Base-by-base conservation (phyloP, 2,888 invertebrate genomes). In the Linnaemya tessellans region DNA sequence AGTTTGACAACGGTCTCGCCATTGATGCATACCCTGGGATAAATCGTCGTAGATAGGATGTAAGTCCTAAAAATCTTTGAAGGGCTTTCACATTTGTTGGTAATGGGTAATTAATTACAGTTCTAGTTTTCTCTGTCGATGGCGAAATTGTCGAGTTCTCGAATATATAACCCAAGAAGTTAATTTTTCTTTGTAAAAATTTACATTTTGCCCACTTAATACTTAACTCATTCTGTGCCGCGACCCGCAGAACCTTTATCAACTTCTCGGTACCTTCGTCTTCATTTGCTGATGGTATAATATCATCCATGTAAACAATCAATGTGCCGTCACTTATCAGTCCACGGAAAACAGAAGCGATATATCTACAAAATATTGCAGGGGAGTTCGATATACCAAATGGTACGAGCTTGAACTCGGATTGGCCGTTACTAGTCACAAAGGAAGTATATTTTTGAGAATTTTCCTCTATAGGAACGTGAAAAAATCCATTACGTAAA, bases 401-500 rank as follows among this genome's bases (percentile, higher is more conserved):
- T n/a, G n/a, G n/a, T n/a, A n/a, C n/a, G n/a, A n/a, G n/a, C n/a
- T n/a, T n/a, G n/a, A n/a, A n/a, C n/a, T n/a, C n/a, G n/a, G n/a
- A n/a, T n/a, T n/a, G n/a, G n/a, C n/a, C n/a, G n/a, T n/a, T n/a
- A n/a, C n/a, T n/a, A n/a, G n/a, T n/a, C n/a, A n/a, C n/a, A n/a
- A n/a, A n/a, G n/a, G n/a, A n/a, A n/a, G n/a, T n/a, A n/a, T n/a
- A n/a, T n/a, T n/a, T n/a, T n/a, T 78, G 65, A 0, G 88, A 89
- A 9, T 84, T 74, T 22, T 70, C 51, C 0, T 87, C 87, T 8
- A 89, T 77, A 1, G 81, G 86, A 9, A 89, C 86, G 49, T 89
- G 89, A n/a, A 88, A 83, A 58, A 88, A 89, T 0, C 87, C 89
- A 68, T 88, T 88, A 25, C 51, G 65, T 20, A 88, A 74, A 83